phyloP scores from a whole-genome alignment of 2,797 vertebrate genomes.

The Acanthiza pusilla region DNA sequence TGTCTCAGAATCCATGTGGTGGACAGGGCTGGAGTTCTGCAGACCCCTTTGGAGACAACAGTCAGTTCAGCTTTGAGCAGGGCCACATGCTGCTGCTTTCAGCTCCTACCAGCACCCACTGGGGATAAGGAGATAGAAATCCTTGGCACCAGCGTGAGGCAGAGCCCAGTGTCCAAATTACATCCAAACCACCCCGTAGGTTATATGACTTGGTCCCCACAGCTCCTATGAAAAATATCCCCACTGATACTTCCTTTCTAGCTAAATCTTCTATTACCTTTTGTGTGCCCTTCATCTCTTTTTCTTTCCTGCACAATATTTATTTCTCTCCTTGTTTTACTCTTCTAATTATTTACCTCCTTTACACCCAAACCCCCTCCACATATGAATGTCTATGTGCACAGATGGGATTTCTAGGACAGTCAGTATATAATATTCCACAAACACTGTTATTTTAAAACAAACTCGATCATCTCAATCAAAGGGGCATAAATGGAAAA shows the following conservation, averaged over 20 bases:
- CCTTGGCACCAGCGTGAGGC: not conserved
- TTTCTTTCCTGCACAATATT: not conserved
- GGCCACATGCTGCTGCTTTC: not conserved
- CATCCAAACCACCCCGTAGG: not conserved
- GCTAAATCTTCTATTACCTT: not conserved
- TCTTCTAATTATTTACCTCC: not conserved
- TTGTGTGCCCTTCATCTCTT: not conserved
- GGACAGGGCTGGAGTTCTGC: not conserved
- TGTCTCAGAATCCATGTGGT: not conserved
- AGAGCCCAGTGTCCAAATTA: not conserved
- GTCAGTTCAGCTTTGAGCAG: not conserved
- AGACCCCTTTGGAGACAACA: not conserved
- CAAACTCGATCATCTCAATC: not conserved
- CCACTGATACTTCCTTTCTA: not conserved
- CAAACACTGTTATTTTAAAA: conserved; percentile 18
- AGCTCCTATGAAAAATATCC: not conserved
- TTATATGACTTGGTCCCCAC: not conserved
- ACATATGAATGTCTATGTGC: not conserved
- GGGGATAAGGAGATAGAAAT: not conserved
- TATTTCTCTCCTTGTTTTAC: not conserved
- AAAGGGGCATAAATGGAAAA: not conserved
- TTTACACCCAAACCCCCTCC: not conserved
- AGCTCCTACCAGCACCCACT: not conserved
- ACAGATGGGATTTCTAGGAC: conserved; percentile 47
- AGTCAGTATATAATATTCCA: not conserved